A percentile compares a stretch with the other conserved stretches of the same genome.
Conservation (phyloP, 2,888 invertebrate genomes). For the Orchesella flavescens region DNA sequence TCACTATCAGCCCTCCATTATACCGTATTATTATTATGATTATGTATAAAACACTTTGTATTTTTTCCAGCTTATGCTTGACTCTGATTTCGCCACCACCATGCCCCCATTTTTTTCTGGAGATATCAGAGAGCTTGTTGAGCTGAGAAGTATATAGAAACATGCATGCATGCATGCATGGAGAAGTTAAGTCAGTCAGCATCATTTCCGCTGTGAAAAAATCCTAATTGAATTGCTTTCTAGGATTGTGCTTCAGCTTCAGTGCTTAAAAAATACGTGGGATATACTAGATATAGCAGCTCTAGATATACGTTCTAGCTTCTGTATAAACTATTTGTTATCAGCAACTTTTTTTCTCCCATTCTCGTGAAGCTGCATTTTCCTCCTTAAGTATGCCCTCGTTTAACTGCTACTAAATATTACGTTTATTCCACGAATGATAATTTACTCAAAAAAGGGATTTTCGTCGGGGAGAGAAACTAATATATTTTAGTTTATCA, state of each 20-base stretch:
- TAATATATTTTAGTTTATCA: slow-evolving; percentile 44
- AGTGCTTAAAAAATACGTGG: slow-evolving; percentile 13
- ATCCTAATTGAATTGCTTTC: slow-evolving; percentile 69
- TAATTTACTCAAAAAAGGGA: slow-evolving; percentile 31
- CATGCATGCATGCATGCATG: neutral
- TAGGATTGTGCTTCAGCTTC: slow-evolving; percentile 45
- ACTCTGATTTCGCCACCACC: neutral
- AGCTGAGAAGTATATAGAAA: neutral
- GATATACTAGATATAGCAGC: neutral
- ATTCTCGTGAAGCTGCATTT: neutral
- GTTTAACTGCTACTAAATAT: neutral
- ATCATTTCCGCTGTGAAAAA: slow-evolving; percentile 60
- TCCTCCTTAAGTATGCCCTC: neutral
- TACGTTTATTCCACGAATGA: slow-evolving; percentile 29
- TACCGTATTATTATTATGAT: slow-evolving; percentile 53
- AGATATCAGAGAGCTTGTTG: neutral
- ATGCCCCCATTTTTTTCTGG: neutral
- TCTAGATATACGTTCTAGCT: neutral
- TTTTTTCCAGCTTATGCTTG: slow-evolving; percentile 24
- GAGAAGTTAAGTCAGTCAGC: slow-evolving; percentile 34
- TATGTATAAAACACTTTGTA: slow-evolving; percentile 18
- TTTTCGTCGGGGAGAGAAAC: slow-evolving; percentile 11
- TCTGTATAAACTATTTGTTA: neutral
- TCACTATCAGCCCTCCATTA: slow-evolving; percentile 49
- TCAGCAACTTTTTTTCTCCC: neutral